Base-by-base conservation (phyloP, 2,113 vertebrate genomes). In the Corythornis madagascariensis region DNA sequence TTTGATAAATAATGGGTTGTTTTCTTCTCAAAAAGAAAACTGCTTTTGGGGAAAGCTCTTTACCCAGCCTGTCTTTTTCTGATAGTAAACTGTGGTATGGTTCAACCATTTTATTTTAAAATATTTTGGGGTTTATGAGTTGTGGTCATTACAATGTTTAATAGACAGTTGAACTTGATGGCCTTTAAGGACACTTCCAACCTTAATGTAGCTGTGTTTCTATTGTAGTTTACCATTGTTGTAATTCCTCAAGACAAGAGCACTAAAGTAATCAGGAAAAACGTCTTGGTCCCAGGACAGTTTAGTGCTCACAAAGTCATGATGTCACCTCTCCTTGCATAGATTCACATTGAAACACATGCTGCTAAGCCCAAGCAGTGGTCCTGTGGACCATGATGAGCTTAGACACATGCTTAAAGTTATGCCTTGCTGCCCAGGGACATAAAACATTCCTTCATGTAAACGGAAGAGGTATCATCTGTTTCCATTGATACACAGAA, bases 1-100 rank as follows among this genome's bases (percentile, higher is more conserved):
- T 96, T 93, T 92, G 64, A 75, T 87, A 67, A 90, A 78, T 26
- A 91, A 33, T 15, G 21, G 8, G 59, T 66, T 79, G 24, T 57
- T 25, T 91, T 90, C 88, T 57, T 13, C 80, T 80, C 74, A 90
- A 95, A 91, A 81, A 42, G 5, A 72, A 69, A 72, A 29, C 3
- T 59, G 25, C 18, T 67, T 71, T 19, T 85, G 25, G 20, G 63
- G 17, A 29, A 63, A 55, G 8, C 35, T 67, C 72, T 29, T 75
- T 31, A 81, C 82, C 42, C 35, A 33, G 9, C 83, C 67, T 95
- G 67, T 90, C 56, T 42, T 81, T 87, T 72, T 47, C 55, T 61
- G 38, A 60, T 63, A 76, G 17, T 45, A 35, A 83, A 72, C 4
- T 56, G 20, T 26, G 55, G 19, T 42, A 31, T 31, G 21, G 75